These are phyloP conservation scores for Heliconius erato DNA, from an alignment of 2,888 invertebrate genomes.

Conservation along the genomic window DNA sequence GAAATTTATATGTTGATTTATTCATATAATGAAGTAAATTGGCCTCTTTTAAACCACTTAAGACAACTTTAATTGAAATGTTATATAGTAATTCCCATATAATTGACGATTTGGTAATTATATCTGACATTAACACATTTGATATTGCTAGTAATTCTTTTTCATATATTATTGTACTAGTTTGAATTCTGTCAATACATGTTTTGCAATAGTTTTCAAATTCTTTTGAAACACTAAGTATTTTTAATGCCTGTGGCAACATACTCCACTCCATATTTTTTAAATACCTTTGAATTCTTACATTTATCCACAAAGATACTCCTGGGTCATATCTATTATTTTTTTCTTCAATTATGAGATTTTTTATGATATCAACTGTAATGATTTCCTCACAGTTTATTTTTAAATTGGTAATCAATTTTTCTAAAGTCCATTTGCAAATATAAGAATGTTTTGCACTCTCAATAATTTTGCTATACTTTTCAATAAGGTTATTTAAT, in stretches of 20 bases:
- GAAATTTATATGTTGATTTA: constrained; percentile 62
- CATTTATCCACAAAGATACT: constrained; percentile 67
- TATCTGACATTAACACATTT: constrained; percentile 58
- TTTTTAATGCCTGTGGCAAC: constrained; percentile 60
- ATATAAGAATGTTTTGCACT: constrained; percentile 65
- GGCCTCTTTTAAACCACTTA: constrained; percentile 54
- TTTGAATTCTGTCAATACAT: constrained; percentile 63
- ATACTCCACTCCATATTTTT: constrained; percentile 59
- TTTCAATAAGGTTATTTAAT: constrained; percentile 56
- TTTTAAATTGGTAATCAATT: constrained; percentile 52
- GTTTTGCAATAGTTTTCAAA: constrained; percentile 65
- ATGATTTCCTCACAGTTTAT: constrained; percentile 39
- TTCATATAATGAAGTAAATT: constrained; percentile 55
- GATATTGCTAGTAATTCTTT: constrained; percentile 58
- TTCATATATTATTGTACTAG: constrained; percentile 52
- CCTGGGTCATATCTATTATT: constrained; percentile 62
- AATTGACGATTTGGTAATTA: constrained; percentile 59
- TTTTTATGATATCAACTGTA: constrained; percentile 52
- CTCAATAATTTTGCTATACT: constrained; percentile 55
- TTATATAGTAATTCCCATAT: constrained; percentile 72
- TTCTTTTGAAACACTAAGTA: constrained; percentile 61
- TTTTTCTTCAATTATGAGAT: constrained; percentile 60
- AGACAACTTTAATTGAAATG: constrained; percentile 62
- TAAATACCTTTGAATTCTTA: constrained; percentile 61
- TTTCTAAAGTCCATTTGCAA: constrained; percentile 65